phyloP scores from a whole-genome alignment of 2,888 invertebrate species.

The Odontomyia ornata region DNA sequence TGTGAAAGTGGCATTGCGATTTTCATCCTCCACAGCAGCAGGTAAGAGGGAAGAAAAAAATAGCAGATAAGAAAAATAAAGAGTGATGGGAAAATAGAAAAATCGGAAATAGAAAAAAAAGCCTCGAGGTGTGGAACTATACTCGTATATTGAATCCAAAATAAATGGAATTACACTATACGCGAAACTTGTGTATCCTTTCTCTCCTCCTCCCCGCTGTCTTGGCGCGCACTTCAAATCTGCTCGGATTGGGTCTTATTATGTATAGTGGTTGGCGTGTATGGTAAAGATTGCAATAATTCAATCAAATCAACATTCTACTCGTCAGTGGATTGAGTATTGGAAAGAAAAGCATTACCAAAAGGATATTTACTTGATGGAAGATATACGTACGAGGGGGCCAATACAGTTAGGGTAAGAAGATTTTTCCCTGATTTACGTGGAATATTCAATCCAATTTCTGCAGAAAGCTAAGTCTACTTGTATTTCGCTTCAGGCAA shows the following conservation, averaged over 20 bases:
- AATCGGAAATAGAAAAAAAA: constrained; percentile 2
- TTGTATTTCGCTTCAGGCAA: no score
- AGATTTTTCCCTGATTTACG: not conserved
- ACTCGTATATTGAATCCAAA: constrained; percentile 34
- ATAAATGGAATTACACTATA: constrained; percentile 34
- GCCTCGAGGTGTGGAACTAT: constrained; percentile 1
- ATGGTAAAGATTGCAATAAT: constrained; percentile 36
- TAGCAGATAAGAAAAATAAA: no score
- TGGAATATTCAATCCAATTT: not conserved
- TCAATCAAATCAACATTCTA: constrained; percentile 43
- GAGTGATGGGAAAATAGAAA: not conserved
- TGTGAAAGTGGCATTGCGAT: not conserved
- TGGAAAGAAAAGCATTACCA: not conserved
- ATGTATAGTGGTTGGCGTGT: not conserved
- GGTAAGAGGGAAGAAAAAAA: no score
- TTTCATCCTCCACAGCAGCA: no score
- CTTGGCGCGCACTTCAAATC: not conserved
- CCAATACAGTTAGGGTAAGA: not conserved
- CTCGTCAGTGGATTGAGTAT: constrained; percentile 5
- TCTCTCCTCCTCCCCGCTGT: not conserved
- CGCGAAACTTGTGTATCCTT: not conserved
- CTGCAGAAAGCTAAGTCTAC: not conserved
- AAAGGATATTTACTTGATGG: not conserved
- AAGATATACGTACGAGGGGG: not conserved
- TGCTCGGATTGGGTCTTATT: not conserved